Base-by-base conservation (phyloP, 2,888 invertebrate species). In the Smittia sp. region DNA sequence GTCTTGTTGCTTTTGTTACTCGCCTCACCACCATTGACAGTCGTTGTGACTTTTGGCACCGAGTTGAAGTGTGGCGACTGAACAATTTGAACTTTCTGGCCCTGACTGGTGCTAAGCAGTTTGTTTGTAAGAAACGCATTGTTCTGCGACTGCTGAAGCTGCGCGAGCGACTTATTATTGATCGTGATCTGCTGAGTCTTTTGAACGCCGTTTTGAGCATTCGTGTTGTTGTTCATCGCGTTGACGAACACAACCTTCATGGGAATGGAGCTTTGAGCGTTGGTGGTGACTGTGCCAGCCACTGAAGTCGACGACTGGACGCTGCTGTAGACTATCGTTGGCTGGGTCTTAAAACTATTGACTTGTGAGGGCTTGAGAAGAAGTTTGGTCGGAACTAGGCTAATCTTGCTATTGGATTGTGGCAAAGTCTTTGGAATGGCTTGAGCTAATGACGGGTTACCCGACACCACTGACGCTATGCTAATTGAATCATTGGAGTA, bases 301-400 rank as follows among this genome's bases (percentile, higher is more conserved):
- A 24, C 24, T 1, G 72, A 22, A 9, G 72, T 72, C 18, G 74
- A 11, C 20, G 69, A 58, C 52, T 74, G 25, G 6, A 58, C 58
- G 32, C 74, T 18, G 39, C 69, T 9, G 62, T 74, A 63, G 25
- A 32, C 46, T 38, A 74, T 32, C 46, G 73, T 73, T 68, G 74
- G 39, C 41, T 39, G 1, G 20, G 27, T 20, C 27, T 74, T 73
- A 62, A 63, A 46, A 38, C 38, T 24, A 52, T 6, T 73, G n/a
- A 58, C 32, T 46, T 58, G 74, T 38, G 67, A 74, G 1, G 79
- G 79, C 69, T 82, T 81, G 76, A 83, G 78, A 0, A 83, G 78
- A 38, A 82, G 80, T 75, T 82, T 82, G 0, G 83, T 81, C 25
- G 83, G 83, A n/a, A 83, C 82, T 54, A 83, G 52, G 0, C 83